phyloP scores from a whole-genome alignment of 2,888 invertebrate species.

The Euspilapteryx auroguttella region DNA sequence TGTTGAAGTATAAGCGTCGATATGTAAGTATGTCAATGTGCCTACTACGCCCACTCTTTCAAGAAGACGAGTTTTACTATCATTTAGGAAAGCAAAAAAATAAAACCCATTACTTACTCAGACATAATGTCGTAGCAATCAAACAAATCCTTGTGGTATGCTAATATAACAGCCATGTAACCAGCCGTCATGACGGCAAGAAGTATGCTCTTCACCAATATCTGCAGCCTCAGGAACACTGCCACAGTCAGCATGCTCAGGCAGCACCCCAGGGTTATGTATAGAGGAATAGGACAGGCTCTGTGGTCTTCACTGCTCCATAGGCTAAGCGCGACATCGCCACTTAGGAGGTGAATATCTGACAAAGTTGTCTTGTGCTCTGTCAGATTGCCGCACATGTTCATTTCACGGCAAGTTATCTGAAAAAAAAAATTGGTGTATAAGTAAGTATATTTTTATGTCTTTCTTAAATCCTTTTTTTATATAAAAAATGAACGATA shows the following conservation, averaged over 20 bases:
- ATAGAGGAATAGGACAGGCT: slow-evolving; percentile 83
- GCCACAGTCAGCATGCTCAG: slow-evolving; percentile 84
- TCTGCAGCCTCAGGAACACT: slow-evolving; percentile 80
- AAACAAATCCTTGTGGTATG: slow-evolving; percentile 80
- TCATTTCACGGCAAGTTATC: slow-evolving; percentile 45
- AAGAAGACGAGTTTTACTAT: too few relatives aligned
- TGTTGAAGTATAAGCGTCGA: too few relatives aligned
- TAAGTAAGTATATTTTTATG: neutral
- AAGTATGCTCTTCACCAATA: slow-evolving; percentile 78
- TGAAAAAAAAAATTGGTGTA: slow-evolving; percentile 13
- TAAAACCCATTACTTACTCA: slow-evolving; percentile 64
- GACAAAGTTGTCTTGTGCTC: slow-evolving; percentile 52
- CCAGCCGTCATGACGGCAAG: slow-evolving; percentile 78
- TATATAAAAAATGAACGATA: slow-evolving; percentile 1
- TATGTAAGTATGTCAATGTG: too few relatives aligned
- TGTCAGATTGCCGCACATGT: slow-evolving; percentile 38
- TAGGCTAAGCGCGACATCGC: slow-evolving; percentile 24
- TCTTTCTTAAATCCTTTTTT: neutral
- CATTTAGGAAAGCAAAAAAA: too few relatives aligned
- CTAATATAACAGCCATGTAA: slow-evolving; percentile 78
- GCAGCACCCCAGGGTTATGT: slow-evolving; percentile 83
- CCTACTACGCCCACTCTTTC: too few relatives aligned
- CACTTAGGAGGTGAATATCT: slow-evolving; percentile 37
- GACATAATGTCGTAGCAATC: slow-evolving; percentile 79
- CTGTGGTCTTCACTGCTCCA: slow-evolving; percentile 67